Base-by-base conservation (phyloP, 30 jellyfish, hydroid and myxozoan species). In the Turritopsis rubra region DNA sequence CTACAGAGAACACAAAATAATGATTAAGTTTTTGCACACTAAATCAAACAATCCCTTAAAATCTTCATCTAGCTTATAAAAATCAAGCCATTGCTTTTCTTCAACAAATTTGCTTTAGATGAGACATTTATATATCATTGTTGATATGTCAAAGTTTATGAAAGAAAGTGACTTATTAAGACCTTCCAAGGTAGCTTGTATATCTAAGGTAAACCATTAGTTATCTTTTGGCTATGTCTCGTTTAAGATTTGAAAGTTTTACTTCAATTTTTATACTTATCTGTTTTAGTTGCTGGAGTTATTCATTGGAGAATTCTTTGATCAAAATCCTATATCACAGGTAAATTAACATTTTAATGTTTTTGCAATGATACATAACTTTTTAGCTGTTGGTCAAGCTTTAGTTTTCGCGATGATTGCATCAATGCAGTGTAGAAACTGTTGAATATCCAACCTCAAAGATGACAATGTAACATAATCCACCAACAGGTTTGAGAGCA, bases 281-380 rank as follows among this genome's bases (percentile, higher is more conserved):
- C 23, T 31, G 5, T 80, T 92, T 41, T 75, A 94, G 97, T 97
- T 94, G 29, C 88, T 94, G 26, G 99, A 94, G 76, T 74, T 80
- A 53, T 94, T 94, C 93, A 79, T 94, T 65, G 84, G 75, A 1
- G 97, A 94, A 29, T 94, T 82, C 74, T 94, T 94, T 86, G 99
- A 94, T 81, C 99, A 94, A 53, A 94, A 94, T 83, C 99, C 99
- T 18, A 94, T 94, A 16, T 94, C 99, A 1, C 99, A 94, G 96
- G 99, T 89, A n/a, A n/a, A n/a, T n/a, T n/a, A n/a, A n/a, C n/a
- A n/a, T n/a, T n/a, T n/a, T n/a, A n/a, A n/a, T n/a, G n/a, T n/a
- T n/a, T n/a, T n/a, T n/a, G n/a, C n/a, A n/a, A n/a, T n/a, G n/a
- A n/a, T n/a, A n/a, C n/a, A n/a, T n/a, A n/a, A n/a, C n/a, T n/a